These are phyloP conservation scores for Ophonus ardosiacus DNA, from an alignment of 2,888 invertebrate genomes.

Conservation along the genomic window DNA sequence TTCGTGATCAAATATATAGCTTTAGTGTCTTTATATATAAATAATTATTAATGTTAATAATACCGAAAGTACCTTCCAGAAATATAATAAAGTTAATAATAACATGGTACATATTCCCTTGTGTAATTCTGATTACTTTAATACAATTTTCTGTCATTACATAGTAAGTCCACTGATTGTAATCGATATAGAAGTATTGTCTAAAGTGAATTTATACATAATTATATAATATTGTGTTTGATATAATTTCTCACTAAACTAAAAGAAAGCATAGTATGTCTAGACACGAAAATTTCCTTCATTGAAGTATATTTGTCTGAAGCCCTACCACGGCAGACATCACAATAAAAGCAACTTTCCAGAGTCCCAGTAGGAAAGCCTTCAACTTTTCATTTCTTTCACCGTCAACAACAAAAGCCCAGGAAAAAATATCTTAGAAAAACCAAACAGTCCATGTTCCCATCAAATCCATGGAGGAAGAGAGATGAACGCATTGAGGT, in stretches of 20 bases:
- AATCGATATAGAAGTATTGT: not conserved
- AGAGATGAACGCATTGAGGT: conserved; percentile 35
- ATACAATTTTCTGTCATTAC: no score
- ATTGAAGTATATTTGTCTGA: conserved; percentile 26
- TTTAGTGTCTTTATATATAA: no score
- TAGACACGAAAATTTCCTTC: conserved; percentile 24
- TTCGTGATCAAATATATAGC: no score
- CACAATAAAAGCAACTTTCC: conserved; percentile 30
- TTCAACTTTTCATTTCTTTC: conserved; percentile 46
- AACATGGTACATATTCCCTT: no score
- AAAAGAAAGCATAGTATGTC: conserved; percentile 11
- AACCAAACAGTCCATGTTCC: conserved; percentile 46
- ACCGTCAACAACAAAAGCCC: conserved; percentile 38
- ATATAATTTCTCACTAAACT: conserved; percentile 1
- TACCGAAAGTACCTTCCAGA: no score
- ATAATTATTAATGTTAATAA: no score
- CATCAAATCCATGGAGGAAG: conserved; percentile 41
- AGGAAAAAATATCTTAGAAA: conserved; percentile 51
- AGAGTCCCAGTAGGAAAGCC: conserved; percentile 39
- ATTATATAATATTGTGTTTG: not conserved
- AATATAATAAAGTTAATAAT: no score
- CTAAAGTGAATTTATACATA: not conserved
- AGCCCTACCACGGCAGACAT: conserved; percentile 12
- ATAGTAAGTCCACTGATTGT: not conserved
- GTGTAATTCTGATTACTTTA: no score